Conservation (phyloP, 2,113 vertebrate genomes). For the Camelus dromedarius region DNA sequence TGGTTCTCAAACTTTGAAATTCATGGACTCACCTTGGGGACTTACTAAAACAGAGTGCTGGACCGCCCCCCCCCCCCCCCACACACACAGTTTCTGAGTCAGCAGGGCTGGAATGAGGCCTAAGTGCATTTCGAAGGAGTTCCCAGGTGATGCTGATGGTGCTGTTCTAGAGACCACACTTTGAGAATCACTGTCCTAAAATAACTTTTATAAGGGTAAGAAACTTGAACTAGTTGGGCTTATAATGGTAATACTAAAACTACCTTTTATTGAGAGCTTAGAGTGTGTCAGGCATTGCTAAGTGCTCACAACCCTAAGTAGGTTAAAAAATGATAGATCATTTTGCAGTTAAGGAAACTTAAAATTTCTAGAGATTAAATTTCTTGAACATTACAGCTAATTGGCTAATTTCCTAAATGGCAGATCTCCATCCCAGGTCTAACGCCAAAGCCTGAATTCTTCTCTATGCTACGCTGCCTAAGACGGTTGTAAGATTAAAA, state of each 20-base stretch:
- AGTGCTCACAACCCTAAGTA: not conserved
- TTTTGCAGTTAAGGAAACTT: not conserved
- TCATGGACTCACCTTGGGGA: not conserved
- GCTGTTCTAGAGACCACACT: not conserved
- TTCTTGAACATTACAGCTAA: not conserved
- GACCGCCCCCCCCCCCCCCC: not conserved
- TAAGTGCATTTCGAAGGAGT: not conserved
- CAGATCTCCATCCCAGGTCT: not conserved
- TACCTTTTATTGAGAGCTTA: not conserved
- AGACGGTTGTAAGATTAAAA: not conserved
- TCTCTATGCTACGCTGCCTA: not conserved
- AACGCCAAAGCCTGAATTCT: not conserved
- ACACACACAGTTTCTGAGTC: not conserved
- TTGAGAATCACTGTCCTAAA: not conserved
- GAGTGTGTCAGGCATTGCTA: not conserved
- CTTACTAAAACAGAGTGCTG: not conserved
- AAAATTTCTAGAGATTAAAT: not conserved
- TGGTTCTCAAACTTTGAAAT: not conserved
- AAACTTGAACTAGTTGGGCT: not conserved
- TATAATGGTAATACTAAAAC: not conserved
- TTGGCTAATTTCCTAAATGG: constrained; percentile 20
- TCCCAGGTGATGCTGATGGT: not conserved
- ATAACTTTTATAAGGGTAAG: not conserved
- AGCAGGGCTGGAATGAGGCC: not conserved
- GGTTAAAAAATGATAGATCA: not conserved